Evolutionary conservation across 2,888 invertebrate genomes (phyloP), one percentile per base, ranked within the genome.

Genomic region (Siphonodentalium dalli): DNA sequence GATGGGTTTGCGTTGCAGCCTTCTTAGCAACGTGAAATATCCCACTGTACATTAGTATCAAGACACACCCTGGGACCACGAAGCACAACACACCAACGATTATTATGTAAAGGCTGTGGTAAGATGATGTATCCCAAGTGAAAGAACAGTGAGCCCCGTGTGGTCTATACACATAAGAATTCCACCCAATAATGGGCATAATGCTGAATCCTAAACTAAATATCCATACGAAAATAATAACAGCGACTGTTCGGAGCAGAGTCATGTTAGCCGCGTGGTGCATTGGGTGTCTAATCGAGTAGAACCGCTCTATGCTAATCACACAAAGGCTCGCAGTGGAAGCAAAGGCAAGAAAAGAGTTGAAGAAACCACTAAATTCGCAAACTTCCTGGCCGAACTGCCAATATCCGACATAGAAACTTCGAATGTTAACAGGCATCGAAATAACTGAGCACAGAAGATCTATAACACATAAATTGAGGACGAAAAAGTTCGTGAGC

Each of bases 231-330:
- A 47, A 18, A 2, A 34, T n/a, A 13, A 62, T 35, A 2, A 51
- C 48, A 4, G 31, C 9, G 9, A 61, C 15, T 20, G 59, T 61
- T 26, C 56, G 34, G 33, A 33, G 31, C 15, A 57, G 42, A 9
- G 56, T 62, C 62, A 65, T 50, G 48, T 62, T 45, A 9, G 58
- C 65, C 8, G 62, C 60, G 43, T 67, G 61, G 28, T 63, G 60
- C 67, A 67, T 65, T 33, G 65, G 63, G 18, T 53, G 29, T 5
- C 46, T 29, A 34, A 67, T 63, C 38, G 61, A 60, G 55, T 63
- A 63, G 52, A 45, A 65, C 11, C 67, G 39, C 41, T 68, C 67
- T 15, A 54, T 41, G 11, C 63, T 60, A 21, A 68, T 66, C n/a
- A 50, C 47, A 28, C 61, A 58, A 47, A 66, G 27, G 24, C 53